These are phyloP conservation scores for Macquaria ambigua DNA, from an alignment of 2,113 vertebrate genomes.

Conservation along the genomic window DNA sequence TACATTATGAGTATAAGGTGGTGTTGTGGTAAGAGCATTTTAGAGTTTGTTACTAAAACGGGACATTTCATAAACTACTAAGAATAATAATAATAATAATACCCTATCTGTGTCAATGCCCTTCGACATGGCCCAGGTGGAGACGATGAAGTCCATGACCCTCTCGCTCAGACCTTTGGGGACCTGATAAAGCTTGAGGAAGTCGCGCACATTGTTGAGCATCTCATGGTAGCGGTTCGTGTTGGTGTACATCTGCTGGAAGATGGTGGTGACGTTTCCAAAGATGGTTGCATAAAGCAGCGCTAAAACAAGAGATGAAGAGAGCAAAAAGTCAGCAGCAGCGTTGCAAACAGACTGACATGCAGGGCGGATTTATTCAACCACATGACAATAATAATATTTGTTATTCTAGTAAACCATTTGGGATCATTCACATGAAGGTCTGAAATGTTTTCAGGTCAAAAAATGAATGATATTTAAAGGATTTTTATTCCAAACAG, in stretches of 20 bases:
- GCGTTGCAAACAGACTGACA: neutral
- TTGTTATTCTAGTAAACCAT: neutral
- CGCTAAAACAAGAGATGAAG: constrained; percentile 84
- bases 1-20: neutral
- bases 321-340: neutral
- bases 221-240: constrained; percentile 99
- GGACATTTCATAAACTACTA: too few species aligned
- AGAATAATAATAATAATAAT: constrained; percentile 15
- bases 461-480: neutral
- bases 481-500: neutral
- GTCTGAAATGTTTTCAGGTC: neutral
- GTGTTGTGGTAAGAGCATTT: too few species aligned
- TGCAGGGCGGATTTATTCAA: neutral
- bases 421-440: neutral
- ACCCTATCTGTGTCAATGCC: constrained; percentile 99
- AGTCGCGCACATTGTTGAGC: constrained; percentile 98
- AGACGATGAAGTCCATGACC: constrained; percentile 99
- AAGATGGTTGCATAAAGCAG: constrained; percentile 99
- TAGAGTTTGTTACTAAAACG: too few species aligned
- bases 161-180: constrained; percentile 98
- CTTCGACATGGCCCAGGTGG: constrained; percentile 99
- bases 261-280: constrained; percentile 99
- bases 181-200: constrained; percentile 98
- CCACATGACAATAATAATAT: neutral
- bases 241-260: constrained; percentile 99